Percentiles rank a stretch among this genome's conserved stretches.
phyloP scores from a whole-genome alignment of 2,888 invertebrate species.

The Pyrochroa serraticornis region DNA sequence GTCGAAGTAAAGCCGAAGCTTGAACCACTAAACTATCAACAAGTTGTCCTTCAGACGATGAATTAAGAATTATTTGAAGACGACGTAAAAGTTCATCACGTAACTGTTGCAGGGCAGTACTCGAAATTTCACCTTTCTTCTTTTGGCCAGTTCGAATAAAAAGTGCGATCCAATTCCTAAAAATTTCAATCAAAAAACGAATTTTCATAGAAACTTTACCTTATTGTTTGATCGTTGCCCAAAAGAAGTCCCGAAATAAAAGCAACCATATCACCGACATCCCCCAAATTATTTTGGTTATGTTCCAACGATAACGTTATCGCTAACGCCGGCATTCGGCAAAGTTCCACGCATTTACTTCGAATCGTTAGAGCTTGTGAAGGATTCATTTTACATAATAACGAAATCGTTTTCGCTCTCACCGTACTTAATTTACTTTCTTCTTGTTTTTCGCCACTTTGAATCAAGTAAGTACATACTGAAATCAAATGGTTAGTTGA shows the following conservation, averaged over 20 bases:
- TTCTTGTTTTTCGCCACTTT: conserved; percentile 89
- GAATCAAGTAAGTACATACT: conserved; percentile 85
- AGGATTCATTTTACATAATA: conserved; percentile 89
- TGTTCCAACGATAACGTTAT: conserved; percentile 79
- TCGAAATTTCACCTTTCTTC: conserved; percentile 75
- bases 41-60: conserved; percentile 66
- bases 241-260: conserved; percentile 81
- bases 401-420: conserved; percentile 75
- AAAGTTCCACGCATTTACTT: conserved; percentile 86
- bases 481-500: conserved; percentile 40
- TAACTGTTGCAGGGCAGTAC: conserved; percentile 71
- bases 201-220: too few relatives aligned
- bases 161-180: conserved; percentile 90
- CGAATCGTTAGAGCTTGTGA: conserved; percentile 83
- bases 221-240: conserved; percentile 85
- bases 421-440: conserved; percentile 81
- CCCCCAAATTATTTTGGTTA: conserved; percentile 48
- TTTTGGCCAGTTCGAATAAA: conserved; percentile 89
- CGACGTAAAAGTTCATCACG: conserved; percentile 78
- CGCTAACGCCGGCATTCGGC: conserved; percentile 88
- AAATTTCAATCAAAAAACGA: too few relatives aligned
- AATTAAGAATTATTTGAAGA: conserved; percentile 68
- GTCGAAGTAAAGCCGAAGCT: conserved; percentile 85
- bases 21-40: conserved; percentile 76
- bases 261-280: conserved; percentile 56